These are phyloP conservation scores for Stenurella melanura DNA, from an alignment of 2,888 invertebrate species.

Conservation along the genomic window DNA sequence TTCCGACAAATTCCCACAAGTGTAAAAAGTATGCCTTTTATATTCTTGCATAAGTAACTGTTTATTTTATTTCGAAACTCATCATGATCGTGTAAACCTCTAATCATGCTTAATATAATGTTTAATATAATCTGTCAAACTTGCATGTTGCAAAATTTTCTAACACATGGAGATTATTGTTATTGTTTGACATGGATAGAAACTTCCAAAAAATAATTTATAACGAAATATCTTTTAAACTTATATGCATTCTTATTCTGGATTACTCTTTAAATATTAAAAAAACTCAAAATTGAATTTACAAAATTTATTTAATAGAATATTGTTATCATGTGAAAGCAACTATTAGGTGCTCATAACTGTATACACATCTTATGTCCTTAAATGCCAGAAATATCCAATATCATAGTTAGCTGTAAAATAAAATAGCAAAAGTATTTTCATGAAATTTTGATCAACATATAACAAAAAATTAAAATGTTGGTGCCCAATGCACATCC, in stretches of 20 bases:
- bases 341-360: neutral
- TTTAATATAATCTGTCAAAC: neutral
- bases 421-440: too few species aligned
- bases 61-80: neutral
- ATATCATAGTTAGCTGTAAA: too few species aligned
- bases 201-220: neutral
- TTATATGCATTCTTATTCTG: neutral
- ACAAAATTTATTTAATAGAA: neutral
- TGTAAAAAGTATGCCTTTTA: too few species aligned
- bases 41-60: too few species aligned
- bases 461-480: too few species aligned
- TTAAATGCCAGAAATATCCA: neutral
- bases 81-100: neutral
- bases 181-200: neutral
- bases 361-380: neutral
- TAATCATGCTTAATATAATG: neutral
- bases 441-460: too few species aligned
- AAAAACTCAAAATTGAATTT: neutral
- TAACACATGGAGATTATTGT: neutral
- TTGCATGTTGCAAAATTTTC: neutral
- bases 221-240: neutral
- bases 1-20: too few species aligned
- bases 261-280: neutral
- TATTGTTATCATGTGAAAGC: neutral
- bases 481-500: too few species aligned